Conservation (phyloP, 2,113 vertebrate species). For the Abramis brama region DNA sequence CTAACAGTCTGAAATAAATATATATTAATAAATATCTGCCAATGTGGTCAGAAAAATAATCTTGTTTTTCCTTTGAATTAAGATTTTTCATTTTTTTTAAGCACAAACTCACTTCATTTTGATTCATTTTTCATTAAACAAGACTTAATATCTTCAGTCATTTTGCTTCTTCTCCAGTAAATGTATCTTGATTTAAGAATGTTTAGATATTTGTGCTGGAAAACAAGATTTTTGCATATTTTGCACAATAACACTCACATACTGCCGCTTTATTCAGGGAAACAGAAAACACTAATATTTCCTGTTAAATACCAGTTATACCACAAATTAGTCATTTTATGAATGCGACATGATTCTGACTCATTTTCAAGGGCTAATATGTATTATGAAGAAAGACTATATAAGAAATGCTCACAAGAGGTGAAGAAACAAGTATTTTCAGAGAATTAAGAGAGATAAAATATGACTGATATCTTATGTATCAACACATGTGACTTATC, state of each 20-base stretch:
- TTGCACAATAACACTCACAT: not conserved
- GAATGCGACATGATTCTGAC: not conserved
- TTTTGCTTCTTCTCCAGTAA: too few relatives aligned
- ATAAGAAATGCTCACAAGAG: not conserved
- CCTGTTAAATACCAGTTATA: not conserved
- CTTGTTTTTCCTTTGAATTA: too few relatives aligned
- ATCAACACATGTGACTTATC: too few relatives aligned
- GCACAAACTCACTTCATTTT: too few relatives aligned
- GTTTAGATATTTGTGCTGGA: too few relatives aligned
- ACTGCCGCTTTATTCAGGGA: not conserved
- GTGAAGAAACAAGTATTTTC: not conserved
- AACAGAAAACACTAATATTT: not conserved
- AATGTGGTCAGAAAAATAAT: too few relatives aligned
- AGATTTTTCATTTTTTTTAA: too few relatives aligned
- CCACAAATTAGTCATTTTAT: not conserved
- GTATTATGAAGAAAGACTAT: not conserved
- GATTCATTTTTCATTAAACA: too few relatives aligned
- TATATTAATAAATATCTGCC: not conserved
- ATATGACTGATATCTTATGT: not conserved
- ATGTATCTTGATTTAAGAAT: too few relatives aligned
- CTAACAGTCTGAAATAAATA: not conserved
- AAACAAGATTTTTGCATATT: too few relatives aligned
- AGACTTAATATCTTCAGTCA: too few relatives aligned
- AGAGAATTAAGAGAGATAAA: not conserved
- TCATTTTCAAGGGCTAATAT: not conserved